Conservation (phyloP, 2,888 invertebrate genomes). For the Aphodius granarius region DNA sequence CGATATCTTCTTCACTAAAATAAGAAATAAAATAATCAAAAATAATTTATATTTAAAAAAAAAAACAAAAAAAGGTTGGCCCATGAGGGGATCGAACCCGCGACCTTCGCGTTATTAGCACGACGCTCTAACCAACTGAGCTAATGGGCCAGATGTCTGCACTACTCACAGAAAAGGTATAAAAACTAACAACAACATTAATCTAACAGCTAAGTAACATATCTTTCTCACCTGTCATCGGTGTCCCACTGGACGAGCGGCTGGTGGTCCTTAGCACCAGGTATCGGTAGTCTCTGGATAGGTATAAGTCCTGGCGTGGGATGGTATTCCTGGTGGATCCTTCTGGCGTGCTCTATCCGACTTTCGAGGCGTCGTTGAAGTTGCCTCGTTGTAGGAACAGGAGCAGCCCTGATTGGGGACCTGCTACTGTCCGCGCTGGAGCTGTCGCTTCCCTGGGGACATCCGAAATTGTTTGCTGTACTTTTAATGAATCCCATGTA, state of each 20-base stretch:
- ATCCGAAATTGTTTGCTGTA: not conserved
- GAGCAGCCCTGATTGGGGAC: conserved; percentile 44
- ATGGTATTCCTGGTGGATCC: conserved; percentile 54
- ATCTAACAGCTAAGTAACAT: not conserved
- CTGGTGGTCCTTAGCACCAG: conserved; percentile 57
- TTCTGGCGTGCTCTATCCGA: conserved; percentile 53
- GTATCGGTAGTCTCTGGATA: conserved; percentile 57
- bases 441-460: conserved; percentile 48
- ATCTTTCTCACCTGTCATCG: conserved; percentile 55
- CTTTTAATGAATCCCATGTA: not conserved
- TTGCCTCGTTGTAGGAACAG: conserved; percentile 44
- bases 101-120: conserved; percentile 78
- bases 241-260: conserved; percentile 63
- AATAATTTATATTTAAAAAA: not conserved
- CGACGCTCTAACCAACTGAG: conserved; percentile 78
- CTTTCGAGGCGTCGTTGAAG: conserved; percentile 52
- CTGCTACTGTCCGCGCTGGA: conserved; percentile 49
- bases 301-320: conserved; percentile 53
- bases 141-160: conserved; percentile 63
- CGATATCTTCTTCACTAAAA: conserved; percentile 57
- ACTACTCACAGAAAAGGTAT: not conserved
- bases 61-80: conserved; percentile 53
- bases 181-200: not conserved
- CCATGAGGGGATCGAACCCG: conserved; percentile 75
- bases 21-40: conserved; percentile 15